Evolutionary conservation across 2,113 vertebrate species (phyloP).

Genomic region (Tinamus guttatus): DNA sequence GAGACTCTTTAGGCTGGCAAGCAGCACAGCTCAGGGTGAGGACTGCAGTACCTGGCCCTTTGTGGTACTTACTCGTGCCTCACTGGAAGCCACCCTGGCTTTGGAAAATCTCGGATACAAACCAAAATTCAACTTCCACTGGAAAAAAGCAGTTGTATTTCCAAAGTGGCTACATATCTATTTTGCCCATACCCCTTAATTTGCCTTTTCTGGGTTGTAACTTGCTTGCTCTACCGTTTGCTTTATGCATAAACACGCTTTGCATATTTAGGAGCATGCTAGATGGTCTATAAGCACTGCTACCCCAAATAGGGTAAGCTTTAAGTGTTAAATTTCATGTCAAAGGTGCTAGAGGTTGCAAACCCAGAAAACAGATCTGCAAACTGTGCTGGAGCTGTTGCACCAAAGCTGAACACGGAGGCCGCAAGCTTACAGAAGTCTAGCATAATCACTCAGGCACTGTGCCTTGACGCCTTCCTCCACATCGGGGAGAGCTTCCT

Average conservation of each 20-base stretch:
- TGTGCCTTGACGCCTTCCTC: neutral
- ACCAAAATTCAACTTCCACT: neutral
- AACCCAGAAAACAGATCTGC: neutral
- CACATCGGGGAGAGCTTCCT: neutral
- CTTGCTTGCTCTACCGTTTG: accelerated
- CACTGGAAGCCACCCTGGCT: neutral
- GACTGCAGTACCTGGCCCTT: neutral
- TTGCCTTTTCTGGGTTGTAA: neutral
- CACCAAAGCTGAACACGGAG: neutral
- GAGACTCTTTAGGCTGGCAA: neutral
- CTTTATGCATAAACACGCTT: neutral
- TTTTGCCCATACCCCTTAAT: neutral
- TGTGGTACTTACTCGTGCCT: neutral
- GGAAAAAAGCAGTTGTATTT: neutral
- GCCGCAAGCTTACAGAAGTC: neutral
- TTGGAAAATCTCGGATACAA: neutral
- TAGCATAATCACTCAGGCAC: neutral
- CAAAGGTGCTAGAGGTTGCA: neutral
- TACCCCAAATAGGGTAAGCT: neutral
- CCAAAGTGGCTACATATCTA: neutral
- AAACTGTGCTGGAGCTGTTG: neutral
- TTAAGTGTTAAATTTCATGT: neutral
- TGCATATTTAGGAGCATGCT: accelerated
- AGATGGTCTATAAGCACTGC: neutral
- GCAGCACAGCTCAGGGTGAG: neutral